Conservation (phyloP, 1,140 invertebrate genomes). For the Mesaphorura yosii region DNA sequence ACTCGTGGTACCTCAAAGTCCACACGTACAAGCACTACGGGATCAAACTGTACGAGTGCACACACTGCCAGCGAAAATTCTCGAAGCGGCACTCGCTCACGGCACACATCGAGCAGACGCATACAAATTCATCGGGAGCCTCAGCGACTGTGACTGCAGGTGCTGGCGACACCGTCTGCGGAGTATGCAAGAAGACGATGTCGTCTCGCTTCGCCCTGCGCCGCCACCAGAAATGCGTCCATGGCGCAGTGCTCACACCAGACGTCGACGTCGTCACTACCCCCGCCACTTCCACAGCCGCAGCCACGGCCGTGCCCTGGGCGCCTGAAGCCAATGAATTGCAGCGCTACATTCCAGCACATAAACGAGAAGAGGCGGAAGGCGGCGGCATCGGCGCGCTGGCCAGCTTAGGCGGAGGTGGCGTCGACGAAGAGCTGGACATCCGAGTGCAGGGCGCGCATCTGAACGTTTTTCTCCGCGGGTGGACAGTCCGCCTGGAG, state of each 20-base stretch:
- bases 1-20: neutral
- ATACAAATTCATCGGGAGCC: no score
- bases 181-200: neutral
- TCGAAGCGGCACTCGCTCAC: neutral
- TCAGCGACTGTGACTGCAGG: no score
- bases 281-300: no score
- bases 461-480: neutral
- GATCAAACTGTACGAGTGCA: neutral
- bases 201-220: neutral
- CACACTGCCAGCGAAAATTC: neutral
- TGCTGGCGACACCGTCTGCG: no score
- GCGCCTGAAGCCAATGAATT: no score
- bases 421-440: neutral
- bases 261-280: no score
- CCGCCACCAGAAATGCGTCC: neutral
- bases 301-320: no score
- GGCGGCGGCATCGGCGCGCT: neutral
- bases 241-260: no score
- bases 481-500: no score
- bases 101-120: no score
- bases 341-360: no score
- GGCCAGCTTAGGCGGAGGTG: neutral
- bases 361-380: neutral
- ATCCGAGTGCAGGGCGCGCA: neutral
- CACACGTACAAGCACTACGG: constrained; percentile 1